Percentiles rank a stretch among this genome's conserved stretches.
Evolutionary conservation across 1,140 invertebrate species (phyloP).

Genomic region (Zaprionus capensis): DNA sequence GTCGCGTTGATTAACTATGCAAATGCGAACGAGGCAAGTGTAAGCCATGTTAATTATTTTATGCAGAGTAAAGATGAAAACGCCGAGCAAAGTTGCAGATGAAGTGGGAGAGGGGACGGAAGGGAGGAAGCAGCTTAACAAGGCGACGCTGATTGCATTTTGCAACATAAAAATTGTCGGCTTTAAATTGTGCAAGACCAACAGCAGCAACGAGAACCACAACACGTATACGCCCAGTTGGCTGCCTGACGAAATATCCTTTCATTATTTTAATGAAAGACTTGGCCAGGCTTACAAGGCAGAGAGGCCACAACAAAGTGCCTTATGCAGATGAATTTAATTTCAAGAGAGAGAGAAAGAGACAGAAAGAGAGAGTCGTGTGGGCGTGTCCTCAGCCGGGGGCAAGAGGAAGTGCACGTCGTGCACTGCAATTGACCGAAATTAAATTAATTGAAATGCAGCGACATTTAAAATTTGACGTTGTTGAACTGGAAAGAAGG

Average conservation of each 20-base stretch:
- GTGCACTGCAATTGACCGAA: slow-evolving; percentile 27
- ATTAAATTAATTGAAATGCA: slow-evolving; percentile 21
- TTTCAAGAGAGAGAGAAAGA: slow-evolving; percentile 38
- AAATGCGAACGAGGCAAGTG: slow-evolving; percentile 60
- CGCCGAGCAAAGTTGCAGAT: background rate
- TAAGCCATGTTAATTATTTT: slow-evolving; percentile 76
- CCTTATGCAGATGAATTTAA: slow-evolving; percentile 55
- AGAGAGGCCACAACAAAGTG: slow-evolving; percentile 17
- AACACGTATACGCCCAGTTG: slow-evolving; percentile 27
- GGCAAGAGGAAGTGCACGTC: background rate
- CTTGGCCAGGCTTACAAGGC: slow-evolving; percentile 20
- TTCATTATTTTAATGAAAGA: slow-evolving; percentile 77
- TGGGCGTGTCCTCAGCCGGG: background rate
- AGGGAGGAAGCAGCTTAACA: slow-evolving; percentile 49
- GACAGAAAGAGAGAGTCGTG: no score
- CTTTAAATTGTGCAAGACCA: slow-evolving; percentile 18
- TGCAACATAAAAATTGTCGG: slow-evolving; percentile 41
- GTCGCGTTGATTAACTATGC: slow-evolving; percentile 64
- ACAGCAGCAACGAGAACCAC: background rate
- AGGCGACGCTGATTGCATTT: slow-evolving; percentile 70
- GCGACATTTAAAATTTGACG: slow-evolving; percentile 7
- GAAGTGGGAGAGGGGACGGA: background rate
- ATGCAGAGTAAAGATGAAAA: slow-evolving; percentile 49
- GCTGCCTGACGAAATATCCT: slow-evolving; percentile 50
- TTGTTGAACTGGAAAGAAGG: background rate